Percentiles rank a stretch among this genome's conserved stretches.
phyloP scores from a whole-genome alignment of 2,888 invertebrate species.

The Lysandra coridon region DNA sequence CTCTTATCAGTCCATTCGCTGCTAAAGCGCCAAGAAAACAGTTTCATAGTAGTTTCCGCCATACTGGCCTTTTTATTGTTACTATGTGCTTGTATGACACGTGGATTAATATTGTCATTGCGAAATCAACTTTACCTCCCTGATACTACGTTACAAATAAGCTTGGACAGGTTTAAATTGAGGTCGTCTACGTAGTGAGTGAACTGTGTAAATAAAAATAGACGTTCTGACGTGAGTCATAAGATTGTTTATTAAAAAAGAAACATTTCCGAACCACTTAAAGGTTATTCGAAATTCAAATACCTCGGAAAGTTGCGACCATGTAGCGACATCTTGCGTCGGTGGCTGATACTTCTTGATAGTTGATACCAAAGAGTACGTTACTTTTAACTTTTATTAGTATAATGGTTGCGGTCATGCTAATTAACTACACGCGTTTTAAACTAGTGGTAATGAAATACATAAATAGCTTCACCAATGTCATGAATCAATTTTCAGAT shows the following conservation, averaged over 20 bases:
- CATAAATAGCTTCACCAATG: neutral
- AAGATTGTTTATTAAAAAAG: slow-evolving; percentile 22
- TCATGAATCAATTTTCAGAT: neutral
- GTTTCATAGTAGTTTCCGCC: slow-evolving; percentile 24
- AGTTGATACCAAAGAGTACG: no score
- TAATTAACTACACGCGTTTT: neutral
- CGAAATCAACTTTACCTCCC: neutral
- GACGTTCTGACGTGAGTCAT: slow-evolving; percentile 28
- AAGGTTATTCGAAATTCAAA: slow-evolving; percentile 24
- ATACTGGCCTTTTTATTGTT: slow-evolving; percentile 24
- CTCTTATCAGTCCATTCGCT: slow-evolving; percentile 18
- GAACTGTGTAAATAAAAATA: slow-evolving; percentile 23
- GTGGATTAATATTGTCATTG: neutral
- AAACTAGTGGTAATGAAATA: neutral
- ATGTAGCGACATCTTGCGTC: slow-evolving; percentile 6
- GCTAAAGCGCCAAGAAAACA: slow-evolving; percentile 31
- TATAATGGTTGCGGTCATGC: neutral
- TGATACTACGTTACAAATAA: neutral
- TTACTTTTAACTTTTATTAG: neutral
- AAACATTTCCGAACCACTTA: neutral
- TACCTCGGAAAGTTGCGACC: neutral
- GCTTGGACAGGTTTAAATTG: neutral
- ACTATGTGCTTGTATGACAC: slow-evolving; percentile 29
- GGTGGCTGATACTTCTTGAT: neutral
- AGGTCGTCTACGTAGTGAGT: slow-evolving; percentile 13